These are phyloP conservation scores for Tinamus guttatus DNA, from an alignment of 2,113 vertebrate species.

Conservation along the genomic window DNA sequence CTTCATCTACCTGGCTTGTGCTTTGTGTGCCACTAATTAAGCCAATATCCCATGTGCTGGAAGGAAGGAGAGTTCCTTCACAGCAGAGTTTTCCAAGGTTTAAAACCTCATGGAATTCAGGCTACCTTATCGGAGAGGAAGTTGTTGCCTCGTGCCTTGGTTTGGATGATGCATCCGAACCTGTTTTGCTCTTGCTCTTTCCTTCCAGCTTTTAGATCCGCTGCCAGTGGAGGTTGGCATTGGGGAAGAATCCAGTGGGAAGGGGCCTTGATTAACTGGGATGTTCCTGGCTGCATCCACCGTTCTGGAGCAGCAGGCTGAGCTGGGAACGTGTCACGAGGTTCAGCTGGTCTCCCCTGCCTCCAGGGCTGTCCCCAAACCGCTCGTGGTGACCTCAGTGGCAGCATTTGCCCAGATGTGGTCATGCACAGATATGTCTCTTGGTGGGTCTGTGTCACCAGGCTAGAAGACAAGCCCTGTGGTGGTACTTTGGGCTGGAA, in stretches of 20 bases:
- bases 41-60: constrained; percentile 65
- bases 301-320: not conserved
- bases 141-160: not conserved
- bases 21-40: constrained; percentile 71
- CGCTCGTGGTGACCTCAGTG: rapidly evolving
- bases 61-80: not conserved
- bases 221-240: too few species aligned
- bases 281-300: too few species aligned
- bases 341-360: not conserved
- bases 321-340: not conserved
- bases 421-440: not conserved
- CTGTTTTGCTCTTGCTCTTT: not conserved
- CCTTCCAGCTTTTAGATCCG: not conserved
- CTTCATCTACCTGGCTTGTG: constrained; percentile 71
- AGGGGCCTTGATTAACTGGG: rapidly evolving
- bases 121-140: constrained; percentile 17
- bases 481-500: not conserved
- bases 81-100: constrained; percentile 37
- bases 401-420: not conserved
- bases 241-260: not conserved
- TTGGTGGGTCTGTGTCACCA: not conserved
- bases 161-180: not conserved
- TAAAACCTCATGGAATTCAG: not conserved
- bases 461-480: not conserved
- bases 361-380: not conserved